Percentiles rank a stretch among this genome's conserved stretches.
These are phyloP conservation scores for Argyra leucocephala DNA, from an alignment of 2,888 invertebrate genomes.

Conservation along the genomic window DNA sequence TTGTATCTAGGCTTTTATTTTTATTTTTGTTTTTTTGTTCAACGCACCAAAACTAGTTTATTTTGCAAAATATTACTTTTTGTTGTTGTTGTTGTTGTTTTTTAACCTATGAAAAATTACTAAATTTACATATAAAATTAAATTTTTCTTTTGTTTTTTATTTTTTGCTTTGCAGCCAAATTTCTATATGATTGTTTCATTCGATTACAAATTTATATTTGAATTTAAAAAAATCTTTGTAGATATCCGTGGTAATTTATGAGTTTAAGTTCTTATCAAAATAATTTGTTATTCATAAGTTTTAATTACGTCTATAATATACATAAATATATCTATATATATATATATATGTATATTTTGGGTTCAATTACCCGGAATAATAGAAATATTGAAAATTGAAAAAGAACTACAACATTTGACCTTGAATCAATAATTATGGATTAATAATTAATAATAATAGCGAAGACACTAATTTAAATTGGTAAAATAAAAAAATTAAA, in stretches of 20 bases:
- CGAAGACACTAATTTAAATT: too few species aligned
- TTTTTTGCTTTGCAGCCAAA: background rate
- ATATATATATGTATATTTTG: background rate
- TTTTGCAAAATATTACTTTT: background rate
- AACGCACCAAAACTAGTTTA: background rate
- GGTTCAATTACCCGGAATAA: background rate
- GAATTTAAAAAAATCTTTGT: background rate
- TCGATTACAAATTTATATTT: background rate
- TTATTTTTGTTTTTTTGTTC: background rate
- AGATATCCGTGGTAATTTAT: background rate
- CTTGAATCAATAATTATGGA: too few species aligned
- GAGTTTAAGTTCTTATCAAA: background rate
- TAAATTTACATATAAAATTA: background rate
- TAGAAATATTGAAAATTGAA: background rate
- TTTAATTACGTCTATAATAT: background rate
- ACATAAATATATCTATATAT: background rate
- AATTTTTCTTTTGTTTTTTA: too few species aligned
- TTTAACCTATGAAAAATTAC: background rate
- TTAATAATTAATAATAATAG: too few species aligned
- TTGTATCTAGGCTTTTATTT: background rate
- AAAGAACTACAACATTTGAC: background rate
- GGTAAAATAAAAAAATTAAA: too few species aligned
- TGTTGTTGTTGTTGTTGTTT: too few species aligned
- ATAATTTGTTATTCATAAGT: background rate
- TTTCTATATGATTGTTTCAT: background rate